phyloP scores from a whole-genome alignment of 2,113 vertebrate species.

The Chloropsis hardwickii region DNA sequence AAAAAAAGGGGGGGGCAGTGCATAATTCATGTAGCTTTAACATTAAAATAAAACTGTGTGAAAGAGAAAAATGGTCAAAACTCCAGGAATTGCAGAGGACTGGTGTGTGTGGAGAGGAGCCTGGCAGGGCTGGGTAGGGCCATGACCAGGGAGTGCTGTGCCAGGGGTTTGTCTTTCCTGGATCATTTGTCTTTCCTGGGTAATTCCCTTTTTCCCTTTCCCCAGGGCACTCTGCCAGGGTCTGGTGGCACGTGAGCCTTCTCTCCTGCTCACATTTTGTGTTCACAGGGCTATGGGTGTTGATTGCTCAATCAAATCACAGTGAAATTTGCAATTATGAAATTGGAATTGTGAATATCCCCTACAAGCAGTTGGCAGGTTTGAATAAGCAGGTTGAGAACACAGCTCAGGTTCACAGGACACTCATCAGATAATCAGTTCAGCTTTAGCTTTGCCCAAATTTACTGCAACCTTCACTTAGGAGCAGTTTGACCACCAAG shows the following conservation, averaged over 20 bases:
- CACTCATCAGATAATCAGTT: background rate
- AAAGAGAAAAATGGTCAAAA: background rate
- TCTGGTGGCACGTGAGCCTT: background rate
- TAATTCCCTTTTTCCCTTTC: background rate
- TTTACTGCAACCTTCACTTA: background rate
- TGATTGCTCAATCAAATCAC: background rate
- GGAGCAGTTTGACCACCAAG: background rate
- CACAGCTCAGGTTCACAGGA: background rate
- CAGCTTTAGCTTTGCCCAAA: background rate
- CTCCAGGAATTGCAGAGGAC: background rate
- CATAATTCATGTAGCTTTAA: background rate
- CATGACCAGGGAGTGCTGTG: rapidly evolving
- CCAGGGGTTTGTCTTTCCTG: background rate
- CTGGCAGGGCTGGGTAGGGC: background rate
- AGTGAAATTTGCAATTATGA: background rate
- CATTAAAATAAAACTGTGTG: background rate
- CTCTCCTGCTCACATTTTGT: background rate
- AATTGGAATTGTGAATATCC: background rate
- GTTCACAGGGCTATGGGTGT: background rate
- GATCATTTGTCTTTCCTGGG: background rate
- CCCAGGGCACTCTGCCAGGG: background rate
- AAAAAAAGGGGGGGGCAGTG: background rate
- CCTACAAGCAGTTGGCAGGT: background rate
- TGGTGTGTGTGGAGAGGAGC: background rate
- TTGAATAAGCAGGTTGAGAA: background rate